phyloP scores from a whole-genome alignment of 2,797 vertebrate species.

The Hippoglossus hippoglossus region DNA sequence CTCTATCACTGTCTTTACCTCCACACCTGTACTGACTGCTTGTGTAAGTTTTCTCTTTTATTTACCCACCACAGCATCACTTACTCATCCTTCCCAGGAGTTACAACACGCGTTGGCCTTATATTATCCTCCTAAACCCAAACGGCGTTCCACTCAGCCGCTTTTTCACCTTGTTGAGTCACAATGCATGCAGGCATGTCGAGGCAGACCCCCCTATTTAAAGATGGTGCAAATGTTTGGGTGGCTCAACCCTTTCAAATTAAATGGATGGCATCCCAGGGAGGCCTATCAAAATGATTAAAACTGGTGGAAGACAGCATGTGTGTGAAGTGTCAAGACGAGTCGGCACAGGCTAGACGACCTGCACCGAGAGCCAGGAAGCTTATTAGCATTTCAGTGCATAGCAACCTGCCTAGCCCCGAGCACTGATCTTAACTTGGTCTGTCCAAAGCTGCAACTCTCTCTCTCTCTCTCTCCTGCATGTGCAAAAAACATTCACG shows the following conservation, averaged over 20 bases:
- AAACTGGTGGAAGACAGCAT: slow-evolving; percentile 80
- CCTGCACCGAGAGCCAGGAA: slow-evolving; percentile 78
- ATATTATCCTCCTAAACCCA: slow-evolving; percentile 60
- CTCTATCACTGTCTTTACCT: neutral
- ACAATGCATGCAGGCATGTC: slow-evolving; percentile 71
- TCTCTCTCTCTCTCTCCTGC: slow-evolving; percentile 35
- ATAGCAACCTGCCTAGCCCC: slow-evolving; percentile 82
- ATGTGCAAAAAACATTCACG: slow-evolving; percentile 66
- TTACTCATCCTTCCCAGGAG: slow-evolving; percentile 28
- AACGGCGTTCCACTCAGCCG: slow-evolving; percentile 51
- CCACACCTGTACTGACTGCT: slow-evolving; percentile 24
- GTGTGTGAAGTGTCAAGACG: slow-evolving; percentile 82
- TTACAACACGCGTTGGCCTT: slow-evolving; percentile 24
- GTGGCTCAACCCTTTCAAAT: slow-evolving; percentile 84
- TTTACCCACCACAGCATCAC: slow-evolving; percentile 35
- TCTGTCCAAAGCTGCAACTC: slow-evolving; percentile 72
- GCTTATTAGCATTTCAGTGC: slow-evolving; percentile 83
- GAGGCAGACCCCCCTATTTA: slow-evolving; percentile 74
- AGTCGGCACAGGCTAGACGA: slow-evolving; percentile 78
- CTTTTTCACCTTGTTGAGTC: slow-evolving; percentile 68
- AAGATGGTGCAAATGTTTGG: slow-evolving; percentile 82
- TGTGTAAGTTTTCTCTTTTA: slow-evolving; percentile 24
- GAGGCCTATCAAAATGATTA: slow-evolving; percentile 84
- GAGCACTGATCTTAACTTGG: slow-evolving; percentile 79
- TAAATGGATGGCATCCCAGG: slow-evolving; percentile 82